These are phyloP conservation scores for Nezara viridula DNA, from an alignment of 2,888 invertebrate genomes.

Conservation along the genomic window DNA sequence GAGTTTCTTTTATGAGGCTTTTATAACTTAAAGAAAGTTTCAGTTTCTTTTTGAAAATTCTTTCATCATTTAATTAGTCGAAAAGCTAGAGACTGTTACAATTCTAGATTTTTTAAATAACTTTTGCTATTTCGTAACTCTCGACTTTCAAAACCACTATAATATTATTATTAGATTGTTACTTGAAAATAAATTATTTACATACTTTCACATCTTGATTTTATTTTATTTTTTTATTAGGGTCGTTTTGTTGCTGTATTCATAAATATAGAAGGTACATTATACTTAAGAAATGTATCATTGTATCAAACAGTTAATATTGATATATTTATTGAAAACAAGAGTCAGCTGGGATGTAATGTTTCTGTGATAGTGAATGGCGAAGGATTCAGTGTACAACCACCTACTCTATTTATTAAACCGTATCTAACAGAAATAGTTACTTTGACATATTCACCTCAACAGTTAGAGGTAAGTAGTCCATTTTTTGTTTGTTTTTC, in stretches of 20 bases:
- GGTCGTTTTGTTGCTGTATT: background rate
- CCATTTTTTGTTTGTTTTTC: background rate
- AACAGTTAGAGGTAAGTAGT: background rate
- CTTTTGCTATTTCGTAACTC: too few species aligned
- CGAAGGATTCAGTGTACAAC: background rate
- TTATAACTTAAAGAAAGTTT: too few species aligned
- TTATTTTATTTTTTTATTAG: background rate
- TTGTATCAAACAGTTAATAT: background rate
- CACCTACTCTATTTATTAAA: background rate
- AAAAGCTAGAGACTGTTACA: too few species aligned
- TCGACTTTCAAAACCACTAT: too few species aligned
- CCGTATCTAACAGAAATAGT: background rate
- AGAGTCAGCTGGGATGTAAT: background rate
- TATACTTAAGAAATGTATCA: background rate
- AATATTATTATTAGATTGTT: too few species aligned
- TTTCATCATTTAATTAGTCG: too few species aligned
- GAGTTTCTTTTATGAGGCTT: too few species aligned
- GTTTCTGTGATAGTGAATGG: background rate
- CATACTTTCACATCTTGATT: too few species aligned
- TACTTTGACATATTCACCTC: background rate
- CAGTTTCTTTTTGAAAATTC: too few species aligned
- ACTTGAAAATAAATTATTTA: too few species aligned
- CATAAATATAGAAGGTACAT: background rate
- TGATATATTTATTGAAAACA: background rate
- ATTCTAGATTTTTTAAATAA: too few species aligned